A percentile compares a stretch with the other conserved stretches of the same genome.
Conservation (phyloP, 2,797 vertebrate species). For the Periparus ater region DNA sequence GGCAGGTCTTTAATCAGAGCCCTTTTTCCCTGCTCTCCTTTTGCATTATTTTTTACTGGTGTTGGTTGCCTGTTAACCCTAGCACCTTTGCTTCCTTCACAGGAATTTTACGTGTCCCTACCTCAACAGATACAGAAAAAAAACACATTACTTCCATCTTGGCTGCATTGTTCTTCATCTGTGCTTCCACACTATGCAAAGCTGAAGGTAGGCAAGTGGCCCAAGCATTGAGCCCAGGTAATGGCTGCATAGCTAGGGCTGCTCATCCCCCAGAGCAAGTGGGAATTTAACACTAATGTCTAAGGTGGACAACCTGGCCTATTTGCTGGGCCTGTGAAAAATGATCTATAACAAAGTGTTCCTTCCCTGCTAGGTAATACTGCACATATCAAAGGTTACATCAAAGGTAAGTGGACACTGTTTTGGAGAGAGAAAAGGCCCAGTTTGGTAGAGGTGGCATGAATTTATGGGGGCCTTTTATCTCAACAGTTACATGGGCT, state of each 20-base stretch:
- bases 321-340: neutral
- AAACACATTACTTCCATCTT: neutral
- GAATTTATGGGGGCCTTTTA: neutral
- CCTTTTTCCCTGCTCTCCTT: neutral
- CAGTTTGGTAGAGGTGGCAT: neutral
- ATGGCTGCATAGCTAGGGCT: neutral
- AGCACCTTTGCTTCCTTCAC: slow-evolving; percentile 29
- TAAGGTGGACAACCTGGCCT: neutral
- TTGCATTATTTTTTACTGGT: slow-evolving; percentile 13
- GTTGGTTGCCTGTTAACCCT: slow-evolving; percentile 60
- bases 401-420: neutral
- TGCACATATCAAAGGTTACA: neutral
- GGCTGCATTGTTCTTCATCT: neutral
- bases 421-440: neutral
- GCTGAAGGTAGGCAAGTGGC: neutral
- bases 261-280: rapidly evolving
- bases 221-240: neutral
- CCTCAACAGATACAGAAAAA: neutral
- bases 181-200: neutral
- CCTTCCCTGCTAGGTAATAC: neutral
- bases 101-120: neutral
- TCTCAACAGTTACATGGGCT: neutral
- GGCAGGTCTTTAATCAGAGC: neutral
- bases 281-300: rapidly evolving
- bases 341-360: neutral